A percentile compares a stretch with the other conserved stretches of the same genome.
Evolutionary conservation across 2,113 vertebrate species (phyloP).

Genomic region (Scomber colias): DNA sequence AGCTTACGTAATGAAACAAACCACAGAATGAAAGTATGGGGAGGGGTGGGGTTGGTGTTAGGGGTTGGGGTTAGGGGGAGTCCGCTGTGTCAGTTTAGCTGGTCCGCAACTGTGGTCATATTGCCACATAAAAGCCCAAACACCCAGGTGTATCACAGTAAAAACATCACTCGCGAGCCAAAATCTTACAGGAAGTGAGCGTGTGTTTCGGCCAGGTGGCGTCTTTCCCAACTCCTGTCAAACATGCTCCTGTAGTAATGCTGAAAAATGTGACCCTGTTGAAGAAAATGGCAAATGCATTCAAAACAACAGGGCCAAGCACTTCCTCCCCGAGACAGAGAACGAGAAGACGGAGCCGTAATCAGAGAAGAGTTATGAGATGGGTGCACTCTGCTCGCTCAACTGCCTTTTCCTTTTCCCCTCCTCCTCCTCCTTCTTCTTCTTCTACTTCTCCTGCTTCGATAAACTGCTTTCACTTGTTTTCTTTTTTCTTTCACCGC

Average conservation of each 20-base stretch:
- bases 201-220: constrained; percentile 64
- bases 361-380: constrained; percentile 71
- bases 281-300: constrained; percentile 54
- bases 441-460: constrained; percentile 35
- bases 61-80: constrained; percentile 11
- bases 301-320: constrained; percentile 46
- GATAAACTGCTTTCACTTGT: constrained; percentile 70
- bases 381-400: constrained; percentile 33
- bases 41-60: neutral
- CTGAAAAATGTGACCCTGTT: constrained; percentile 57
- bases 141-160: constrained; percentile 67
- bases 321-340: constrained; percentile 40
- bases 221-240: constrained; percentile 68
- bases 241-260: constrained; percentile 48
- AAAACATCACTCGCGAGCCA: constrained; percentile 58
- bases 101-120: constrained; percentile 52
- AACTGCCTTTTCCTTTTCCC: constrained; percentile 1
- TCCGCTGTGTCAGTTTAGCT: constrained; percentile 53
- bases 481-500: constrained; percentile 58
- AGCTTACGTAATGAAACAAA: constrained; percentile 58
- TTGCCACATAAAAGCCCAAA: constrained; percentile 60
- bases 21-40: constrained; percentile 38
- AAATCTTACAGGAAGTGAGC: constrained; percentile 56
- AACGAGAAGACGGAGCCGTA: constrained; percentile 32
- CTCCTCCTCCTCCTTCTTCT: constrained; percentile 22